Evolutionary conservation across 2,113 vertebrate genomes (phyloP), one percentile per base, ranked within the genome.

Genomic region (Meles meles): DNA sequence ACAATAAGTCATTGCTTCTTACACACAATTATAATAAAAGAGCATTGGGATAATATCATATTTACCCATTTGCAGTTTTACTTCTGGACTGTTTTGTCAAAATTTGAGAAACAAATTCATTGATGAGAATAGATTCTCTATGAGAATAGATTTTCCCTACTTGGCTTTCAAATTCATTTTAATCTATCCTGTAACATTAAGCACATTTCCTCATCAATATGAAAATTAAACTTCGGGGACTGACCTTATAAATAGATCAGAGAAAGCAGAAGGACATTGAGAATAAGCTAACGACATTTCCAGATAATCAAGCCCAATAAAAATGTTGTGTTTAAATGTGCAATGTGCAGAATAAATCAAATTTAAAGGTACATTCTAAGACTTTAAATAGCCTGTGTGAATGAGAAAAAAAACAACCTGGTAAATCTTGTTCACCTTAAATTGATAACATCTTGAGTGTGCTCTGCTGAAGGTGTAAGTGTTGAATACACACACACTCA

Each of bases 241-340:
- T 97, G 96, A 89, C 94, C 96, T 96, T 93, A 96, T 86, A 96
- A 98, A 95, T 37, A 94, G 93, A 95, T 69, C 76, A 87, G 59
- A 71, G 72, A 61, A 93, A 92, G 65, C 49, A 92, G 47, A 93
- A 89, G 93, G 93, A 95, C 79, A 72, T 34, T 77, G 81, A 96
- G 88, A 97, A 93, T 94, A 95, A 67, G 76, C 72, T 94, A 95
- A 95, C 0, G 1, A 67, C 90, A 96, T 96, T 96, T 96, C 93
- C 74, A 96, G 74, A 91, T 94, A 98, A 97, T 93, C 96, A 96
- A 95, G 90, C 49, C 59, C 88, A 87, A 81, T 94, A 95, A 93
- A 95, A 97, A 97, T 81, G 49, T 90, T 92, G 72, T 52, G 77
- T 96, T 87, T 95, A 71, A 96, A 84, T 88, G 49, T 82, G n/a